Conservation (phyloP, 2,797 vertebrate genomes). For the Coluber constrictor region DNA sequence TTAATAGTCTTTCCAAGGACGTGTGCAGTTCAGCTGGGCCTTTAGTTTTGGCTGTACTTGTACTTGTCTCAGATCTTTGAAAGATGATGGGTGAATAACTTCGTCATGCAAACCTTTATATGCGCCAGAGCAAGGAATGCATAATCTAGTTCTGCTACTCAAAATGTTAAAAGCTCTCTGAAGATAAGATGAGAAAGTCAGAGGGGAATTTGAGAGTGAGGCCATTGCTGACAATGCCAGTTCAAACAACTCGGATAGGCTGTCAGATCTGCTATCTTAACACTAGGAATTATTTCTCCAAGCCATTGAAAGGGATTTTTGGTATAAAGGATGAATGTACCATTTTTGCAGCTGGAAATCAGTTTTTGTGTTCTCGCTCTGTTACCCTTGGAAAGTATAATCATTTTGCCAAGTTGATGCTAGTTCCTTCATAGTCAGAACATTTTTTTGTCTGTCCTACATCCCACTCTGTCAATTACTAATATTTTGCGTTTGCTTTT, state of each 20-base stretch:
- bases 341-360: slow-evolving; percentile 41
- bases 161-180: not conserved
- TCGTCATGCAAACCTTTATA: not conserved
- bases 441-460: slow-evolving; percentile 45
- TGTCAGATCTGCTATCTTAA: not conserved
- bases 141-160: not conserved
- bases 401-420: slow-evolving; percentile 47
- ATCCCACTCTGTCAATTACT: slow-evolving; percentile 61
- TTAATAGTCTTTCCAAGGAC: not conserved
- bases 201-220: not conserved
- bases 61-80: not conserved
- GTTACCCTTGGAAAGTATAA: slow-evolving; percentile 45
- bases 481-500: slow-evolving; percentile 65
- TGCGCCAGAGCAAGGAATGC: not conserved
- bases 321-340: slow-evolving; percentile 33
- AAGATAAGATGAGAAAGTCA: not conserved
- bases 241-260: not conserved
- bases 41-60: not conserved
- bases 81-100: not conserved
- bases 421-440: slow-evolving; percentile 57
- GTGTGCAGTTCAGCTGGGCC: not conserved
- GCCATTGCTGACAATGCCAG: not conserved
- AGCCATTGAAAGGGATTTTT: accelerated
- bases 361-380: slow-evolving; percentile 25
- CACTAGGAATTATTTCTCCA: not conserved